phyloP scores from a whole-genome alignment of 2,888 invertebrate genomes.

The Epinotia bilunana region DNA sequence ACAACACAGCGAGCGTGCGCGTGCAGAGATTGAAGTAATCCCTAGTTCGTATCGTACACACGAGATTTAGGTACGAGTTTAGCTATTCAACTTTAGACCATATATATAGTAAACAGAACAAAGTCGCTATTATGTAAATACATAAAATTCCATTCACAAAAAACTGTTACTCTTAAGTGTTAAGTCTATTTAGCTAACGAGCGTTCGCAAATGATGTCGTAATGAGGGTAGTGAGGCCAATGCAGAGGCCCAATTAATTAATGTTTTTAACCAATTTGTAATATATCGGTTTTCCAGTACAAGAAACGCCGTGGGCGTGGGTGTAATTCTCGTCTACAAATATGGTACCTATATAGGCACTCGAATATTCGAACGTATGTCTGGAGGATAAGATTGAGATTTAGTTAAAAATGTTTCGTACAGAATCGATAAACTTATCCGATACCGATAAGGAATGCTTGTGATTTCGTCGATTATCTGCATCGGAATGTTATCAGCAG shows the following conservation, averaged over 20 bases:
- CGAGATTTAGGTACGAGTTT: too few relatives aligned
- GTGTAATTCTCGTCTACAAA: neutral
- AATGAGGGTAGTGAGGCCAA: neutral
- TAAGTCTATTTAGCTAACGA: neutral
- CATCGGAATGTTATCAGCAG: conserved; percentile 14
- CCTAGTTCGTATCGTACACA: neutral
- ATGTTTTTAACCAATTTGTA: too few relatives aligned
- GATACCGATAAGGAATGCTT: neutral
- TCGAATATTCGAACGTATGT: neutral
- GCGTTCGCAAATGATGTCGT: neutral
- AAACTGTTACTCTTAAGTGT: too few relatives aligned
- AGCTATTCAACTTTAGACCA: too few relatives aligned
- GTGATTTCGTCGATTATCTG: conserved; percentile 14
- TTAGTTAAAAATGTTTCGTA: neutral
- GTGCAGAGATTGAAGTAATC: too few relatives aligned
- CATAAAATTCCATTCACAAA: too few relatives aligned
- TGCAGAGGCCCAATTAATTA: neutral
- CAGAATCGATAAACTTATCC: conserved; percentile 12
- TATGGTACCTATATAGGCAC: too few relatives aligned
- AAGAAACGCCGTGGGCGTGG: neutral
- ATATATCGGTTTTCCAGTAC: neutral
- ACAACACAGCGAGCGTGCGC: too few relatives aligned
- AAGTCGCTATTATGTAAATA: too few relatives aligned
- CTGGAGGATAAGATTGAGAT: neutral
- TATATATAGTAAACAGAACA: too few relatives aligned